A percentile compares a stretch with the other conserved stretches of the same genome.
These are phyloP conservation scores for Neoniphon sammara DNA, from an alignment of 2,797 vertebrate species.

Conservation along the genomic window DNA sequence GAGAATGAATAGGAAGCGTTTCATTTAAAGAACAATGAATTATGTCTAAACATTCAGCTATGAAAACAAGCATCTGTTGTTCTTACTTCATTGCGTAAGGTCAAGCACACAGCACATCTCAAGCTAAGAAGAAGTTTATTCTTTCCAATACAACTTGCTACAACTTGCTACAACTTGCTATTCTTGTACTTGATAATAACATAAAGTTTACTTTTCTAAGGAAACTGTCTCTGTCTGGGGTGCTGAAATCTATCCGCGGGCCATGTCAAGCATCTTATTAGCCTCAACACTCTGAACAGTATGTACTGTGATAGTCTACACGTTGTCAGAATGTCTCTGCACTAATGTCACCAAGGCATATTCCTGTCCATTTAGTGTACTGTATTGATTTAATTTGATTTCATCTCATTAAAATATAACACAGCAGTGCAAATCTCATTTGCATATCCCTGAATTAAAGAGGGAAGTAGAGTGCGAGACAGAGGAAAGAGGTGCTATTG, in stretches of 20 bases:
- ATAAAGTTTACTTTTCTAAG: slow-evolving; percentile 22
- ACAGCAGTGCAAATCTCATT: not conserved
- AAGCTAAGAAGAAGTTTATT: too few species aligned
- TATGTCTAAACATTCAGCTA: too few species aligned
- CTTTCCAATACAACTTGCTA: too few species aligned
- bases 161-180: too few species aligned
- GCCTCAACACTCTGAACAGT: slow-evolving; percentile 17
- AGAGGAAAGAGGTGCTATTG: slow-evolving; percentile 13
- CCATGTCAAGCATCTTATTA: slow-evolving; percentile 11
- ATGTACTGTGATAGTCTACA: slow-evolving; percentile 19
- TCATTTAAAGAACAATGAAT: too few species aligned
- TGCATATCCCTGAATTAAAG: slow-evolving; percentile 19
- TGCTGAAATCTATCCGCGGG: slow-evolving; percentile 30
- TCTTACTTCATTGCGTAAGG: too few species aligned
- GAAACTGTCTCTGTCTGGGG: slow-evolving; percentile 27
- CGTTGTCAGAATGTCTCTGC: not conserved
- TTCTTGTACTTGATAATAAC: slow-evolving; percentile 9
- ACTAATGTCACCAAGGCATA: slow-evolving; percentile 1
- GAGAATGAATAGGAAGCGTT: too few species aligned
- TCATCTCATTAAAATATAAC: not conserved
- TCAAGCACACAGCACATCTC: too few species aligned
- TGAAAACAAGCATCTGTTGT: too few species aligned
- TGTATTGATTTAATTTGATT: not conserved
- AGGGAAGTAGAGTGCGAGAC: slow-evolving; percentile 6
- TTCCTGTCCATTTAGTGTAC: not conserved